These are phyloP conservation scores for Sebastes cheni DNA, from an alignment of 2,797 vertebrate genomes.

Conservation along the genomic window DNA sequence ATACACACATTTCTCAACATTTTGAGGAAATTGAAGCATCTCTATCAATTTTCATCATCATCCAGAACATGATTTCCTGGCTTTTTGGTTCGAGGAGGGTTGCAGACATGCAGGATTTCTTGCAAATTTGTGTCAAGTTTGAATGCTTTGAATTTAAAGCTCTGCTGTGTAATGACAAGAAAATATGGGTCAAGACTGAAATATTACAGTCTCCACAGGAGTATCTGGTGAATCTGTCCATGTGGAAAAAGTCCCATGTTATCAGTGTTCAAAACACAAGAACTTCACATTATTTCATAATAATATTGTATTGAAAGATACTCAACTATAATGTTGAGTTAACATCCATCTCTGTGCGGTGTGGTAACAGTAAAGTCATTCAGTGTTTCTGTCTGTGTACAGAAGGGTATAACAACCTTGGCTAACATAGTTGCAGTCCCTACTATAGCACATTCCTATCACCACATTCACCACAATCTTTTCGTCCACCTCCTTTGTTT, in stretches of 20 bases:
- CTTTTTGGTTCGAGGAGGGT: neutral
- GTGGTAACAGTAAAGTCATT: neutral
- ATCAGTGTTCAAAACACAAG: neutral
- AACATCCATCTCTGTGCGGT: neutral
- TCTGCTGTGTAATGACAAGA: no score
- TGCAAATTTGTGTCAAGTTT: no score
- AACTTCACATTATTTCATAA: neutral
- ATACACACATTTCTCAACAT: neutral
- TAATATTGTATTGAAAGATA: neutral
- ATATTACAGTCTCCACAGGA: neutral
- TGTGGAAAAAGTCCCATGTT: neutral
- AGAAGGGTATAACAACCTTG: neutral
- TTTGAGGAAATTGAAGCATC: neutral
- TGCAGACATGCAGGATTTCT: neutral
- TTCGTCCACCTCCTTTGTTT: slow-evolving; percentile 13
- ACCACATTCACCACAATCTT: slow-evolving; percentile 23
- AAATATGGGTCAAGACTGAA: neutral
- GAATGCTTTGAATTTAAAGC: no score
- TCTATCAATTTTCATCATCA: neutral
- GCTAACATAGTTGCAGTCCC: slow-evolving; percentile 8
- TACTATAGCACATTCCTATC: slow-evolving; percentile 27
- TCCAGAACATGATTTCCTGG: neutral
- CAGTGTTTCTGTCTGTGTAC: neutral
- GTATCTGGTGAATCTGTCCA: neutral
- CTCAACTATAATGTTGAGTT: neutral